phyloP scores from a whole-genome alignment of 2,888 invertebrate species.

The Boloria selene region DNA sequence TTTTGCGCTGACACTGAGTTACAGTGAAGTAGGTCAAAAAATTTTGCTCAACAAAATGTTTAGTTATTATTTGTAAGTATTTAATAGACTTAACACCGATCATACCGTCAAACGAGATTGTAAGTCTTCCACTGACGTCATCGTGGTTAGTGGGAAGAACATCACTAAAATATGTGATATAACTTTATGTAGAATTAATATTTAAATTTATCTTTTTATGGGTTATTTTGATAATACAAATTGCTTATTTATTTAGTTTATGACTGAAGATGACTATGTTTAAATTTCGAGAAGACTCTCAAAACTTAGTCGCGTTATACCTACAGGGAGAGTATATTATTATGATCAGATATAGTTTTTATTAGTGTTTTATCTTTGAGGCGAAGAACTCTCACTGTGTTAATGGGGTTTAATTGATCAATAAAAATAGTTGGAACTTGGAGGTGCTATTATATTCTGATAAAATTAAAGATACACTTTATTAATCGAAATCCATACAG shows the following conservation, averaged over 20 bases:
- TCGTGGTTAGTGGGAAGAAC: constrained; percentile 7
- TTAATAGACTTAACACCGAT: constrained; percentile 22
- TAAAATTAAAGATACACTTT: too few relatives aligned
- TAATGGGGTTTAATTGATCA: too few relatives aligned
- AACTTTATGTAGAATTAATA: constrained; percentile 23
- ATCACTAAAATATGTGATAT: constrained; percentile 32
- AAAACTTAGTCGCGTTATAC: too few relatives aligned
- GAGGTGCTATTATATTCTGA: too few relatives aligned
- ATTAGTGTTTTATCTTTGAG: too few relatives aligned
- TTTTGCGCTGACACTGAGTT: too few relatives aligned
- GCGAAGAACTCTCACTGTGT: too few relatives aligned
- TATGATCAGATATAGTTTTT: too few relatives aligned
- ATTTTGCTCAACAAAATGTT: constrained; percentile 27
- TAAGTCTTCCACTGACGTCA: constrained; percentile 20
- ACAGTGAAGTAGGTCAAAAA: neutral
- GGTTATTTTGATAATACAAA: neutral
- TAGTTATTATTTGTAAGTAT: constrained; percentile 21
- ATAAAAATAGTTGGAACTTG: too few relatives aligned
- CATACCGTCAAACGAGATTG: constrained; percentile 11
- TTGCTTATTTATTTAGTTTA: neutral
- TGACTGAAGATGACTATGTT: neutral
- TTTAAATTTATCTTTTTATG: constrained; percentile 17
- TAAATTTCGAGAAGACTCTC: too few relatives aligned
- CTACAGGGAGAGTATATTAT: too few relatives aligned
- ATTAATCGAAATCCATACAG: too few relatives aligned